These are phyloP conservation scores for Etheostoma nigrum DNA, from an alignment of 2,797 vertebrate genomes.

Conservation along the genomic window DNA sequence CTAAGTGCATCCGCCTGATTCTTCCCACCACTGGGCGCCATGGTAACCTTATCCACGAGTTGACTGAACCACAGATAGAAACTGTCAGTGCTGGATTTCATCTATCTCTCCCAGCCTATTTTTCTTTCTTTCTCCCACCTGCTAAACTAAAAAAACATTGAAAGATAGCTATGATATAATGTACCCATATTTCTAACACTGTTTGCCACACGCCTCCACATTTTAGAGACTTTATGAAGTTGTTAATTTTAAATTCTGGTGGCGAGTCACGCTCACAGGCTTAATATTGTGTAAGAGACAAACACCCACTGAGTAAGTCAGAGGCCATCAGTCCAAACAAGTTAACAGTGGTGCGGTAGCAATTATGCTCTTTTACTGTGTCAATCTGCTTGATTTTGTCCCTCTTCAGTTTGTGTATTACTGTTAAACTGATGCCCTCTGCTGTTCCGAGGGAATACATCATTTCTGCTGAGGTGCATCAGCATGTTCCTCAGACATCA, in stretches of 20 bases:
- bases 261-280: constrained; percentile 13
- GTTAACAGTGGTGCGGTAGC: neutral
- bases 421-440: constrained; percentile 66
- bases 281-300: constrained; percentile 16
- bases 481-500: neutral
- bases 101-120: constrained; percentile 46
- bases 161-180: constrained; percentile 47
- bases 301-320: constrained; percentile 4
- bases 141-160: constrained; percentile 45
- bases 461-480: constrained; percentile 3
- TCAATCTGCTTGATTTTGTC: constrained; percentile 11
- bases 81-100: constrained; percentile 74
- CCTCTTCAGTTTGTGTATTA: constrained; percentile 8
- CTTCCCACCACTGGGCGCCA: constrained; percentile 77
- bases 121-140: constrained; percentile 23
- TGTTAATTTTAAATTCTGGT: constrained; percentile 18
- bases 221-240: constrained; percentile 46
- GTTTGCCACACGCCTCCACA: constrained; percentile 31
- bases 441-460: constrained; percentile 51
- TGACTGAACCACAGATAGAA: constrained; percentile 77
- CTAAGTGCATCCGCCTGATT: constrained; percentile 73
- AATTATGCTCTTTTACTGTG: constrained; percentile 19
- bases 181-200: constrained; percentile 10
- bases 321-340: constrained; percentile 14
- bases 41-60: constrained; percentile 81